A percentile compares a stretch with the other conserved stretches of the same genome.
phyloP scores from a whole-genome alignment of 2,888 invertebrate species.

The Augochlorella aurata region DNA sequence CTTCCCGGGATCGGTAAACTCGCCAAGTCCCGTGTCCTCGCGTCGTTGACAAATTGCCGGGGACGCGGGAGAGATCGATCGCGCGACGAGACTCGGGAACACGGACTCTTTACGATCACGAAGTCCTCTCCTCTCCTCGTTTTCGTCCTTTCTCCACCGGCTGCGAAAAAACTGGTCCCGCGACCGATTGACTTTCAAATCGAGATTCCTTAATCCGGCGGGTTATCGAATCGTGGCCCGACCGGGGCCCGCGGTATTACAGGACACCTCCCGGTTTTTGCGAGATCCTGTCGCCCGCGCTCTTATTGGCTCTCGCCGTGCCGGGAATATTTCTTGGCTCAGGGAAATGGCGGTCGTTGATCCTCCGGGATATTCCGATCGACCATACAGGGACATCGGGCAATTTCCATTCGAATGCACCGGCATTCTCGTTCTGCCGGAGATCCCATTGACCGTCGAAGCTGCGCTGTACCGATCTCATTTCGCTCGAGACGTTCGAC shows the following conservation, averaged over 20 bases:
- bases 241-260: not conserved
- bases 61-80: constrained; percentile 44
- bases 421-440: constrained; percentile 66
- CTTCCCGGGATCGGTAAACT: constrained; percentile 3
- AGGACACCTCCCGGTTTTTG: not conserved
- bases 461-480: constrained; percentile 37
- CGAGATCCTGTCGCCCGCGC: not conserved
- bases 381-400: not conserved
- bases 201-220: constrained; percentile 40
- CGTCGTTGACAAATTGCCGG: constrained; percentile 37
- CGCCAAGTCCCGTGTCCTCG: constrained; percentile 1
- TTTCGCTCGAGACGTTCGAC: not conserved
- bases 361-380: not conserved
- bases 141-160: constrained; percentile 9
- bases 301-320: not conserved
- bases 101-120: constrained; percentile 20
- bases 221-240: constrained; percentile 28
- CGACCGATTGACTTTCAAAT: constrained; percentile 54
- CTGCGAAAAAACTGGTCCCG: constrained; percentile 53
- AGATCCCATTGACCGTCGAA: constrained; percentile 64
- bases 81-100: constrained; percentile 6
- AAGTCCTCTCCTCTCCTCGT: not conserved
- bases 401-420: constrained; percentile 26
- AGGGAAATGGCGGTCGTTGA: constrained; percentile 4
- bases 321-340: not conserved